Percentiles rank a stretch among this genome's conserved stretches.
Evolutionary conservation across 2,797 vertebrate genomes (phyloP).

Genomic region (Rhinogobio ventralis): DNA sequence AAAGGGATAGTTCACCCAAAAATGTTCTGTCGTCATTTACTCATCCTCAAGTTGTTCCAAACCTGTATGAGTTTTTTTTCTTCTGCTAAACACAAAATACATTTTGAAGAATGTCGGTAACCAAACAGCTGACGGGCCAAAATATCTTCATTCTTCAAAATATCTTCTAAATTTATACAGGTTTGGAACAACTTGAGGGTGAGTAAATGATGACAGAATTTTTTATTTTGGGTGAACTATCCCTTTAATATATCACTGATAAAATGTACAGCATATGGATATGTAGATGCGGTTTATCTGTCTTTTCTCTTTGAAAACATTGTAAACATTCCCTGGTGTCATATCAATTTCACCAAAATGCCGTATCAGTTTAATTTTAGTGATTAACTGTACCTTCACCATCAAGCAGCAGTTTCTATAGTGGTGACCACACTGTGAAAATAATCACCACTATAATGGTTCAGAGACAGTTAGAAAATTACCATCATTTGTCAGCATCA

Average conservation of each 20-base stretch:
- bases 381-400: background rate
- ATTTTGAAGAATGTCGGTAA: no score
- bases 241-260: background rate
- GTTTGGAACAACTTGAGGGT: background rate
- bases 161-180: background rate
- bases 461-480: slow-evolving; percentile 31
- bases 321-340: background rate
- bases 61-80: no score
- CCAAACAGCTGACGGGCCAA: no score
- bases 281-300: background rate
- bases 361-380: background rate
- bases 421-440: slow-evolving; percentile 24
- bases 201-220: background rate
- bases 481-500: slow-evolving; percentile 39
- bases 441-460: slow-evolving; percentile 30
- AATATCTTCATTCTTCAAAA: background rate
- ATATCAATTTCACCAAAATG: background rate
- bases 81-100: no score
- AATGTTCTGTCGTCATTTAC: no score
- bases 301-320: background rate
- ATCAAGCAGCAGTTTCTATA: slow-evolving; percentile 17
- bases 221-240: background rate
- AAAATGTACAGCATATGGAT: background rate
- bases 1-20: no score
- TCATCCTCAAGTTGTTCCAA: no score